Evolutionary conservation across 2,113 vertebrate species (phyloP), one percentile per base, ranked within the genome.

Genomic region (Pollimyrus isidori): DNA sequence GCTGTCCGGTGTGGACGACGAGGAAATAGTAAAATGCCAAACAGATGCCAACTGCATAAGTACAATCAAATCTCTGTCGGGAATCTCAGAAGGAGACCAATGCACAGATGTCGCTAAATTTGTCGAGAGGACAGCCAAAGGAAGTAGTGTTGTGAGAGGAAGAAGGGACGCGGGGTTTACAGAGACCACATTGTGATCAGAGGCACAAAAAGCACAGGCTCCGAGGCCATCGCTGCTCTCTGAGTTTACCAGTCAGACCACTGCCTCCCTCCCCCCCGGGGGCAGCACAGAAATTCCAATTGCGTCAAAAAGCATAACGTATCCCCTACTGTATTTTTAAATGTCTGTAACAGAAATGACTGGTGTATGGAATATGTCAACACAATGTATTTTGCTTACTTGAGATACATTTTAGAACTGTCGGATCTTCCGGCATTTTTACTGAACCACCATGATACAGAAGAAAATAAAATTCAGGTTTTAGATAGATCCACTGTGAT

Each of bases 11-110:
- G 87, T 62, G 91, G 89, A 92, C 93, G 92, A 89, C 48, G 42
- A 93, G 94, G 93, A 93, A 92, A 94, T 93, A n/a, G 89, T 92
- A 91, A 94, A 87, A 62, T 45, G 56, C 35, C 52, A 62, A 62
- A 89, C 88, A 88, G 88, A 90, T 91, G 93, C 94, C 94, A 94
- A 92, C 94, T 94, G 93, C 92, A 95, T 93, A 93, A 90, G 90
- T 91, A 95, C 94, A 95, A 96, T 95, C 89, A 91, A 88, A 91
- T 89, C 92, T 91, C 87, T 96, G 93, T 82, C 62, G 50, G 88
- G 88, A 91, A 88, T 90, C 92, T 92, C 92, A 53, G 80, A 87
- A 91, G 92, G 91, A 92, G 90, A 91, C 91, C 91, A 91, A 90
- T 92, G 91, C 93, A 91, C 89, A 90, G 90, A 92, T 93, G 89